These are phyloP conservation scores for Hypomesus transpacificus DNA, from an alignment of 2,113 vertebrate species.

Conservation along the genomic window DNA sequence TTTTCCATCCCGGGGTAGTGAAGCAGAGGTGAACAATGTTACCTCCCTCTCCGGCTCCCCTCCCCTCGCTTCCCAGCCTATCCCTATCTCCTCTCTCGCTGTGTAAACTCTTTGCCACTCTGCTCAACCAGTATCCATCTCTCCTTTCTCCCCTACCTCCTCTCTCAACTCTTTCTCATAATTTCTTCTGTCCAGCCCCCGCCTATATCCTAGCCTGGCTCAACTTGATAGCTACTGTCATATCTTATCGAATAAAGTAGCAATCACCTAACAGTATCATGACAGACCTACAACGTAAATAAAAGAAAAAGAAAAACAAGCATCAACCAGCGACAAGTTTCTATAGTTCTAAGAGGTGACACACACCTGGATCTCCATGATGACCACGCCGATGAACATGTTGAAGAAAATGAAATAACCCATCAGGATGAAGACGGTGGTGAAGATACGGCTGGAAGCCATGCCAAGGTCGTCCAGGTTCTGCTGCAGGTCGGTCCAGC, in stretches of 20 bases:
- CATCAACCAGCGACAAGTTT: neutral
- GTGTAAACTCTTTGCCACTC: neutral
- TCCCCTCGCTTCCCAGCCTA: conserved; percentile 17
- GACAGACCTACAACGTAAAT: neutral
- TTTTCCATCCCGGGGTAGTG: conserved; percentile 53
- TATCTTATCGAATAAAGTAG: no score
- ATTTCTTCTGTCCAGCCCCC: neutral
- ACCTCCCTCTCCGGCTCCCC: neutral
- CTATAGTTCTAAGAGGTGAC: neutral
- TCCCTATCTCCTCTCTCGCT: conserved; percentile 1
- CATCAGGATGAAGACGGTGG: conserved; percentile 50
- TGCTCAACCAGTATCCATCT: neutral
- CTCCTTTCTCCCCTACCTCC: conserved; percentile 20
- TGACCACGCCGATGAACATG: conserved; percentile 55
- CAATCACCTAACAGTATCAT: neutral
- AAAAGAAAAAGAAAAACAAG: neutral
- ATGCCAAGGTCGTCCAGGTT: conserved; percentile 30
- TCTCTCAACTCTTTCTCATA: conserved; percentile 16
- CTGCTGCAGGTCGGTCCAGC: conserved; percentile 56
- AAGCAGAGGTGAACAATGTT: neutral
- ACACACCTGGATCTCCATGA: conserved; percentile 51
- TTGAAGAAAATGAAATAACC: conserved; percentile 62
- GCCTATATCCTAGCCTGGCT: no score
- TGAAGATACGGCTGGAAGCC: conserved; percentile 35
- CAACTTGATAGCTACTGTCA: no score